Evolutionary conservation across 2,113 vertebrate species (phyloP), one percentile per base, ranked within the genome.

Genomic region (Mesoclemmys tuberculata): DNA sequence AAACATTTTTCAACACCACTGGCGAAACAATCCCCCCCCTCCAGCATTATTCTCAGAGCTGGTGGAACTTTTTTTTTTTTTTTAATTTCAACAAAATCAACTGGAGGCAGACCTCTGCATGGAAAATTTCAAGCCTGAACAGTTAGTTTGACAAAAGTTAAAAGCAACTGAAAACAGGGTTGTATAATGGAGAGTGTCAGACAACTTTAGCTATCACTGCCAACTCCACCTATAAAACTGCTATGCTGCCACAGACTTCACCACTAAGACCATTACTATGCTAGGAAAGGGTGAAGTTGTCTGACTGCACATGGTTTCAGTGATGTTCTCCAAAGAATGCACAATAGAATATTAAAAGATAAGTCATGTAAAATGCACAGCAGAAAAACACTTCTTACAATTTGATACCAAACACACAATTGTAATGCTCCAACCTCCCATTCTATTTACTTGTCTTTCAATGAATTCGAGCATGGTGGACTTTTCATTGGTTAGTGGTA

Each of bases 221-320:
- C 46, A 75, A 38, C 46, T 91, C 71, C 24, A 96, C 51, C 35
- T 61, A 82, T 19, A 87, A 41, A 88, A 93, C 2, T 75, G 31
- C 46, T 85, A 35, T 75, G n/a, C 84, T 94, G 87, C 90, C 51
- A 87, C 51, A 10, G 82, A 16, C 86, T 90, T 96, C 19, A 87
- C 38, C 21, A 75, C 9, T 48, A 55, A 68, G 31, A 38, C 0
- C 31, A 38, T 54, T 12, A 82, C 38, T 35, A 94, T 58, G 35
- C 41, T 9, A 92, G 55, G 61, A 85, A 86, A 74, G 89, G 9
- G 13, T 6, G 46, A 74, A 35, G 88, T 27, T 81, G 78, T 87
- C 46, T 8, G 44, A 90, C 46, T 46, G 49, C 44, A 77, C 14
- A n/a, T 75, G 82, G 52, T 27, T 55, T 49, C 87, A 93, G n/a